Evolutionary conservation across 2,113 vertebrate genomes (phyloP).

Genomic region (Oryzias melastigma): DNA sequence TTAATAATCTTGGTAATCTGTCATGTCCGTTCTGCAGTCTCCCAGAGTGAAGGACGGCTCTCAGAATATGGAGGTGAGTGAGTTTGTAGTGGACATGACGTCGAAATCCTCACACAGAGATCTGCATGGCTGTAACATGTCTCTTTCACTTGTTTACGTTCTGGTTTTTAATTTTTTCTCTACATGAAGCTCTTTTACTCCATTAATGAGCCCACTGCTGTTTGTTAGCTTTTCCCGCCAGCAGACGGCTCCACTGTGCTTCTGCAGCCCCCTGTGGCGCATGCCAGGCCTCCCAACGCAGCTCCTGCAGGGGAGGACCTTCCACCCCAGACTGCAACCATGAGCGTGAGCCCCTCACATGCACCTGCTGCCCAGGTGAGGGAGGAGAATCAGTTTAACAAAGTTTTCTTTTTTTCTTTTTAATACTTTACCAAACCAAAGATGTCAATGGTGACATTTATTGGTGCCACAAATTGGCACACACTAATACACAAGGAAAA

Average conservation of each 20-base stretch:
- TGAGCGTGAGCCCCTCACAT: constrained; percentile 73
- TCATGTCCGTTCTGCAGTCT: constrained; percentile 84
- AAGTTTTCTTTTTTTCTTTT: no score
- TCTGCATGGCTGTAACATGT: constrained; percentile 56
- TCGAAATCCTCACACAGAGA: constrained; percentile 28
- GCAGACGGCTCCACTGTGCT: constrained; percentile 68
- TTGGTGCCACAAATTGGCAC: no score
- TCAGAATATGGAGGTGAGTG: constrained; percentile 89
- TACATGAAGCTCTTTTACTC: not conserved
- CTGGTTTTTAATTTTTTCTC: not conserved
- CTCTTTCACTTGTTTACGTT: not conserved
- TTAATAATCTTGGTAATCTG: constrained; percentile 69
- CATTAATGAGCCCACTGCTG: constrained; percentile 5
- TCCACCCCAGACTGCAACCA: constrained; percentile 64
- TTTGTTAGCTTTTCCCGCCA: constrained; percentile 63
- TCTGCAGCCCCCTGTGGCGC: constrained; percentile 79
- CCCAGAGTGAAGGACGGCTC: constrained; percentile 94
- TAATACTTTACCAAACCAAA: no score
- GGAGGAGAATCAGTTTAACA: not conserved
- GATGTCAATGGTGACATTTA: no score
- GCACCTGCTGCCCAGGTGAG: constrained; percentile 65
- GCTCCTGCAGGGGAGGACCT: constrained; percentile 80
- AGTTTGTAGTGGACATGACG: constrained; percentile 57
- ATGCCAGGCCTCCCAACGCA: constrained; percentile 75
- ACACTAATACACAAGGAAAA: no score